Conservation (phyloP, 1,140 invertebrate genomes). For the Harlomillsia oculata region DNA sequence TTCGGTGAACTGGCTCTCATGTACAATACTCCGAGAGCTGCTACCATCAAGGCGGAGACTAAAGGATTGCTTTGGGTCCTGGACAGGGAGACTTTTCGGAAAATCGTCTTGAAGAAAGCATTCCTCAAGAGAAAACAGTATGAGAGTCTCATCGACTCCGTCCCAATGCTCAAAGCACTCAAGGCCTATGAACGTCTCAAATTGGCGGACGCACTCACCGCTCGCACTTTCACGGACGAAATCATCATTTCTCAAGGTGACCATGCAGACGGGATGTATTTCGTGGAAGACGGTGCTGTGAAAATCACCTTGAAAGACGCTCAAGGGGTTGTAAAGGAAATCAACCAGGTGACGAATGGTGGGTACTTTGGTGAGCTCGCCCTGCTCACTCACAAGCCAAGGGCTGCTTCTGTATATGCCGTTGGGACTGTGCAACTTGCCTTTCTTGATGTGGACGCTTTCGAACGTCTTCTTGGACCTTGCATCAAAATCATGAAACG, state of each 20-base stretch:
- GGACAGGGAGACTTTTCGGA: slow-evolving; percentile 64
- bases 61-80: slow-evolving; percentile 88
- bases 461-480: slow-evolving; percentile 95
- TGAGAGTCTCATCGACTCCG: slow-evolving; percentile 80
- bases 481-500: slow-evolving; percentile 98
- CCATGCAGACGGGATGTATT: slow-evolving; percentile 63
- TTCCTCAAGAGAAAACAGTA: slow-evolving; percentile 96
- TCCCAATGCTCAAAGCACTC: slow-evolving; percentile 40
- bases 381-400: slow-evolving; percentile 87
- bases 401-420: slow-evolving; percentile 86
- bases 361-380: slow-evolving; percentile 94
- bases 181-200: slow-evolving; percentile 84
- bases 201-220: slow-evolving; percentile 82
- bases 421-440: slow-evolving; percentile 71
- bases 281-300: slow-evolving; percentile 82
- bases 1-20: slow-evolving; percentile 94
- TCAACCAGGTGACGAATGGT: slow-evolving; percentile 57
- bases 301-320: slow-evolving; percentile 68
- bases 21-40: slow-evolving; percentile 92
- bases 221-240: slow-evolving; percentile 62
- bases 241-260: slow-evolving; percentile 88
- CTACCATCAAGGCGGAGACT: slow-evolving; percentile 65
- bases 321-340: slow-evolving; percentile 67
- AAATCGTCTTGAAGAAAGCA: slow-evolving; percentile 89
- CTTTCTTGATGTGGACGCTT: slow-evolving; percentile 92